Evolutionary conservation across 30 jellyfish, hydroid and myxozoan species (phyloP).

Genomic region (Hydra vulgaris): DNA sequence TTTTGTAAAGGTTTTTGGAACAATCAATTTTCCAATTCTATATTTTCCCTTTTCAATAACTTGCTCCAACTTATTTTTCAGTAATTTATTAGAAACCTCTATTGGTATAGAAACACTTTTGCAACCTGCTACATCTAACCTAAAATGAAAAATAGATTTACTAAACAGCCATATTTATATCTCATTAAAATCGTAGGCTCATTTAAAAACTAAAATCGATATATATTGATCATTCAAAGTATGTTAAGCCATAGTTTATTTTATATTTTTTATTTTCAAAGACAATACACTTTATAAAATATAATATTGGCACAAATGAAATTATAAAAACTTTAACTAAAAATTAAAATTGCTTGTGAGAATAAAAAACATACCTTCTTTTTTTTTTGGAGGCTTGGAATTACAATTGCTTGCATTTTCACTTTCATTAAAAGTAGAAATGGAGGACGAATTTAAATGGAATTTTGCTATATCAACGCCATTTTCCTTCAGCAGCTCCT

Average conservation of each 20-base stretch:
- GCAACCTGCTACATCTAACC: constrained; percentile 1
- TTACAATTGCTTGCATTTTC: background rate
- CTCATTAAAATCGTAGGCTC: background rate
- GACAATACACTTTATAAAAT: background rate
- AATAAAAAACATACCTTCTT: background rate
- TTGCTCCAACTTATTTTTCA: background rate
- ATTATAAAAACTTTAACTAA: background rate
- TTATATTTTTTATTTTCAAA: background rate
- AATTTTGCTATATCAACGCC: background rate
- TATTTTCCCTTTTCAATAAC: background rate
- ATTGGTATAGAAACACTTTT: constrained; percentile 2
- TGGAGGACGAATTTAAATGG: background rate
- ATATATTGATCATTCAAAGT: background rate
- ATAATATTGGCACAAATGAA: background rate
- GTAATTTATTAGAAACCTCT: background rate
- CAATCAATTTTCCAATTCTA: constrained; percentile 3
- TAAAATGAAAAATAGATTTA: background rate
- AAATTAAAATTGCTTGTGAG: too few species aligned
- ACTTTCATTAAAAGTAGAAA: background rate
- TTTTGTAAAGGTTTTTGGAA: constrained; percentile 4
- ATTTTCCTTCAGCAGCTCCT: constrained; percentile 3
- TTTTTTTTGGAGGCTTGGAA: background rate
- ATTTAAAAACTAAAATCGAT: too few species aligned
- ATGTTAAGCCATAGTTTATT: background rate
- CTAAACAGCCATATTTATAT: background rate